Percentiles rank a stretch among this genome's conserved stretches.
phyloP scores from a whole-genome alignment of 2,888 invertebrate genomes.

The Orthosia incerta region DNA sequence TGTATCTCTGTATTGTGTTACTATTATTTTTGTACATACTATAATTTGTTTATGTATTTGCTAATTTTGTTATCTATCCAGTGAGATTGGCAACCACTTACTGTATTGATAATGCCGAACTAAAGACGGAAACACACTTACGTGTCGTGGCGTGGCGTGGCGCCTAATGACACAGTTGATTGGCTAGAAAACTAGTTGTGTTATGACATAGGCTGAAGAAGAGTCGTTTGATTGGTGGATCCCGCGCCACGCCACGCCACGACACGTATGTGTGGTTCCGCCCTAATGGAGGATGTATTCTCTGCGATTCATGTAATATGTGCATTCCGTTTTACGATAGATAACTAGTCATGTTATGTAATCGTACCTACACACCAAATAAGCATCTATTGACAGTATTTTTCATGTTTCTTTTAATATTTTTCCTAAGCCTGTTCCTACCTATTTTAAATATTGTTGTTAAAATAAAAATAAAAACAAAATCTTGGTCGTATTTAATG shows the following conservation, averaged over 20 bases:
- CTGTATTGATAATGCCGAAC: slow-evolving; percentile 49
- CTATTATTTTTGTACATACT: slow-evolving; percentile 81
- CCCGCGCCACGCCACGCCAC: too few species aligned
- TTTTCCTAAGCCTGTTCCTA: slow-evolving; percentile 15
- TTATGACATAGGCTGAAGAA: too few species aligned
- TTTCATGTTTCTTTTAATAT: slow-evolving; percentile 14
- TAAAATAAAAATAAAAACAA: background rate
- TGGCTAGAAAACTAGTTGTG: too few species aligned
- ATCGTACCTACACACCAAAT: slow-evolving; percentile 41
- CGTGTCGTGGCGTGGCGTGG: too few species aligned
- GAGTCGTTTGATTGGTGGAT: too few species aligned
- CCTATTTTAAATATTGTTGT: background rate
- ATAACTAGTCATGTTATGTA: slow-evolving; percentile 40
- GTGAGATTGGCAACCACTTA: slow-evolving; percentile 73
- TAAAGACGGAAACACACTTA: too few species aligned
- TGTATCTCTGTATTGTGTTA: slow-evolving; percentile 79
- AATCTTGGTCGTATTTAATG: background rate
- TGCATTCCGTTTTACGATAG: slow-evolving; percentile 65
- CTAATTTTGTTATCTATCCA: slow-evolving; percentile 78
- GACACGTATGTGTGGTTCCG: too few species aligned
- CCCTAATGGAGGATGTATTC: slow-evolving; percentile 62
- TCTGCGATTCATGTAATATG: slow-evolving; percentile 55
- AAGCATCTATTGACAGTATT: slow-evolving; percentile 34
- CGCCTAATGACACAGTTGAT: too few species aligned
- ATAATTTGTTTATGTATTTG: slow-evolving; percentile 64